Evolutionary conservation across 2,113 vertebrate species (phyloP).

Genomic region (Quiscalus mexicanus): DNA sequence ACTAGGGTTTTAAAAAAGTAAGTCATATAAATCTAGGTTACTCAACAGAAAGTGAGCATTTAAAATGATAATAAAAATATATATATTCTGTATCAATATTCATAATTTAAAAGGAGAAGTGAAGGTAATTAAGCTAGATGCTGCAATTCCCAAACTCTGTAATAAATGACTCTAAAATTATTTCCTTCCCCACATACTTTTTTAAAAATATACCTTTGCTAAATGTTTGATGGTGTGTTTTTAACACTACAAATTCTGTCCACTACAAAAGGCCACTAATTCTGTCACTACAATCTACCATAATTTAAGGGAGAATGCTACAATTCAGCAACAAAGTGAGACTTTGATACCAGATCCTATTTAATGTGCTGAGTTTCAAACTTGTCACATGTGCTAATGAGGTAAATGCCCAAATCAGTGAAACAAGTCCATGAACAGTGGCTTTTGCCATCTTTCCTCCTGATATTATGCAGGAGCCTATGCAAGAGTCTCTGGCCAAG

Average conservation of each 20-base stretch:
- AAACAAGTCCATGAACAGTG: neutral
- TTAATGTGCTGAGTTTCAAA: neutral
- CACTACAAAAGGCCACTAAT: neutral
- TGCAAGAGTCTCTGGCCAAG: neutral
- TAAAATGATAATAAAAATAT: neutral
- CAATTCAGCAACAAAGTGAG: neutral
- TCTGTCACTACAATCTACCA: neutral
- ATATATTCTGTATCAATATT: neutral
- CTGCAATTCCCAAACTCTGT: neutral
- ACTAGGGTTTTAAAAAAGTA: neutral
- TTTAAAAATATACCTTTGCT: neutral
- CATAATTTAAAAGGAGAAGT: neutral
- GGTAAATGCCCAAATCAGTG: neutral
- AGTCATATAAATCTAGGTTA: neutral
- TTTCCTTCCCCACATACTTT: neutral
- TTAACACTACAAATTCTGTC: neutral
- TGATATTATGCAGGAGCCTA: neutral
- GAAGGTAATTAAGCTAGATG: neutral
- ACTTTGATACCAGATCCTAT: neutral
- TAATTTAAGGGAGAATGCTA: neutral
- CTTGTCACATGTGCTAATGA: accelerated
- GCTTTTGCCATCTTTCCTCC: neutral
- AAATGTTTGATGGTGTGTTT: neutral
- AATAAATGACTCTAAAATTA: neutral
- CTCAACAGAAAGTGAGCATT: neutral